Evolutionary conservation across 2,797 vertebrate genomes (phyloP), one percentile per base, ranked within the genome.

Genomic region (Anguilla anguilla): DNA sequence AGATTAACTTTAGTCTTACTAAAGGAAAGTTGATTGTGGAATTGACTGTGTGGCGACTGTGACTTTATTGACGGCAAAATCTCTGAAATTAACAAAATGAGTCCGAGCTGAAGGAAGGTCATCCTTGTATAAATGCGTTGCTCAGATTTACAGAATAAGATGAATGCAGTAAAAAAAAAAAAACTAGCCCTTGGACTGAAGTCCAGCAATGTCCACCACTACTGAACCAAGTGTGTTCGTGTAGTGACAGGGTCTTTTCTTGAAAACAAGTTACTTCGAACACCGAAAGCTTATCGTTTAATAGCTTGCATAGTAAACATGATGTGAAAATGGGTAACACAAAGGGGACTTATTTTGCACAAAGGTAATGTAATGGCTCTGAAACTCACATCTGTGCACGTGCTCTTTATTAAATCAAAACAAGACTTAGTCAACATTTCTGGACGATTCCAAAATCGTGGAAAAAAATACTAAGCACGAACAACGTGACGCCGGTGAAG

Each of bases 201-300:
- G 85, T 88, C 84, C 28, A 72, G 22, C 28, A 72, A 72, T 77
- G 90, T 19, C 57, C 25, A 87, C 19, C 86, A 91, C 31, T 67
- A 86, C 86, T 87, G 13, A 79, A 79, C 15, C 43, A 59, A 64
- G 79, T 51, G 83, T 89, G 69, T 31, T 69, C 89, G 87, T 19
- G 85, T 88, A 90, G 91, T 90, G 77, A 59, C 87, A 89, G 90
- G 90, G 92, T 93, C 94, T 72, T 9, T 25, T 72, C 7, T 31
- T 72, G 67, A 72, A 79, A 79, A 79, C 39, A 46, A 43, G 74
- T 43, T 22, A 22, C 31, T 13, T 74, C 28, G 19, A 17, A 46
- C 3, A 79, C 15, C 67, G 7, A 19, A 79, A 2, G 6, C 64
- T 6, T 25, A 67, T 67, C 64, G n/a, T 6, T n/a, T 67, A 67